These are phyloP conservation scores for Rhabdornis inornatus DNA, from an alignment of 2,113 vertebrate genomes.

Conservation along the genomic window DNA sequence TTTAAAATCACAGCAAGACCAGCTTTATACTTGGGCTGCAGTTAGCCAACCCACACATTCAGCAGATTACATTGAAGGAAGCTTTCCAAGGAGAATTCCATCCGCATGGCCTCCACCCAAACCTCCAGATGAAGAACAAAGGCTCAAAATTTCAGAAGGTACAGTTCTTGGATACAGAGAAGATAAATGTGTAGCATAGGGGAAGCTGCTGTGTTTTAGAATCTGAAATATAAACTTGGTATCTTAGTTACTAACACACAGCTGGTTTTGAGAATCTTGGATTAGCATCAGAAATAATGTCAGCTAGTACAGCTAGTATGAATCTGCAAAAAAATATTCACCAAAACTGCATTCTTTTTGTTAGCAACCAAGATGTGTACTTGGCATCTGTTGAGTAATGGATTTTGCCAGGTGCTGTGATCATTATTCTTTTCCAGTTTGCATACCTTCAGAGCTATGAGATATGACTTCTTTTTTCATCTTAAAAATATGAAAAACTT, in stretches of 20 bases:
- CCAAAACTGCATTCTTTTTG: not conserved
- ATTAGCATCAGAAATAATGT: not conserved
- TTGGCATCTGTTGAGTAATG: not conserved
- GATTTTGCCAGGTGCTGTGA: not conserved
- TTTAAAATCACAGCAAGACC: slow-evolving; percentile 81
- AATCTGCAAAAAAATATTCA: not conserved
- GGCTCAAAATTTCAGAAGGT: slow-evolving; percentile 76
- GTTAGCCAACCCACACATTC: slow-evolving; percentile 90
- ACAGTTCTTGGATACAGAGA: slow-evolving; percentile 9
- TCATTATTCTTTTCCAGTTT: not conserved
- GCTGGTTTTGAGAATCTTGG: slow-evolving; percentile 1
- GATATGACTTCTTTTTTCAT: not conserved
- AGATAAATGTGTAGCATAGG: not conserved
- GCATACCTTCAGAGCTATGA: not conserved
- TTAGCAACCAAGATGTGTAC: not conserved
- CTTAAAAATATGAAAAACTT: not conserved
- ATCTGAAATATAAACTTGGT: not conserved
- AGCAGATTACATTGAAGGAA: slow-evolving; percentile 81
- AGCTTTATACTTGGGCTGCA: slow-evolving; percentile 93
- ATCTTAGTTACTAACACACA: not conserved
- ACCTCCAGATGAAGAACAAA: slow-evolving; percentile 67
- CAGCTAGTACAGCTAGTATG: not conserved
- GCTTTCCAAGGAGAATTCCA: slow-evolving; percentile 77
- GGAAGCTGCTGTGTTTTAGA: not conserved
- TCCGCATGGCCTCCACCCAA: slow-evolving; percentile 70